phyloP scores from a whole-genome alignment of 2,888 invertebrate genomes.

The Hanleya hanleyi region DNA sequence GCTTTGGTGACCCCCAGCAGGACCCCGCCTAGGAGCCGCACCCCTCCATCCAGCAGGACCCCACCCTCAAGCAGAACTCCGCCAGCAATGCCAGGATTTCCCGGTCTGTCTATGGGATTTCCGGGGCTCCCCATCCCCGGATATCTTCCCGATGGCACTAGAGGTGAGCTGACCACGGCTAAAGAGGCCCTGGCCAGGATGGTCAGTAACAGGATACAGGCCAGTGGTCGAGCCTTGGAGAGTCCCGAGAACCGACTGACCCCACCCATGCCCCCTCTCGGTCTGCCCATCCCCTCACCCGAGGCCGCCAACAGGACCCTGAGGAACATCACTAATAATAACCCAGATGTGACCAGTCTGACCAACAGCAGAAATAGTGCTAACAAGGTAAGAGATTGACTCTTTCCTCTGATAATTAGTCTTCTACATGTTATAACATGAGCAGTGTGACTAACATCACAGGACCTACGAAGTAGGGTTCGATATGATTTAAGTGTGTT shows the following conservation, averaged over 20 bases:
- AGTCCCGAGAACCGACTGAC: slow-evolving; percentile 25
- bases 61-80: background rate
- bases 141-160: background rate
- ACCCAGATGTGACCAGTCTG: no score
- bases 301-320: slow-evolving; percentile 69
- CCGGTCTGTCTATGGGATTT: background rate
- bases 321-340: slow-evolving; percentile 77
- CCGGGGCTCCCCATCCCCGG: background rate
- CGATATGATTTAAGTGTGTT: no score
- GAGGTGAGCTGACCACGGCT: slow-evolving; percentile 15
- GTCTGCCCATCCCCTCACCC: background rate
- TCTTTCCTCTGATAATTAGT: no score
- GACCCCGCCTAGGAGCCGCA: background rate
- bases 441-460: no score
- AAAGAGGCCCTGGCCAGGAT: slow-evolving; percentile 97
- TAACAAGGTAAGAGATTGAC: no score
- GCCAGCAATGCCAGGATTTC: background rate
- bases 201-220: slow-evolving; percentile 76
- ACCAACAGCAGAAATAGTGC: no score
- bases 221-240: slow-evolving; percentile 29
- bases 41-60: background rate
- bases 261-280: slow-evolving; percentile 23
- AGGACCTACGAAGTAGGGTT: no score
- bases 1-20: background rate
- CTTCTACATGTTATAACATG: no score